A percentile compares a stretch with the other conserved stretches of the same genome.
Conservation (phyloP, 1,140 invertebrate species). For the Eupeodes corollae region DNA sequence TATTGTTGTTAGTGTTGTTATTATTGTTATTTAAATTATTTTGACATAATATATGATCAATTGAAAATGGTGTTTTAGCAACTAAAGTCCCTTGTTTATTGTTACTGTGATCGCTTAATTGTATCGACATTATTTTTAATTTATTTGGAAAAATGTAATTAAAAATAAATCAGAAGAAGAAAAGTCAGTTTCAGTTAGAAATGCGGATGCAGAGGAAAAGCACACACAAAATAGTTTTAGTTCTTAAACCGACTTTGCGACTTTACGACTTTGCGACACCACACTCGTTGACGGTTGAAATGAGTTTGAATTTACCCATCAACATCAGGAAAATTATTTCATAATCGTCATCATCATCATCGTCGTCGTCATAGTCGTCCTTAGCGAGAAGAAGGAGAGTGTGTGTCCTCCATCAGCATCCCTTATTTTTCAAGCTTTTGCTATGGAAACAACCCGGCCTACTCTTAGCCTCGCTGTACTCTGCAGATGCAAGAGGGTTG, state of each 20-base stretch:
- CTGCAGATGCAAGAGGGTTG: too few relatives aligned
- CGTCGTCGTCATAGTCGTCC: not conserved
- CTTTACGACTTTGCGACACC: too few relatives aligned
- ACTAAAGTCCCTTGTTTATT: slow-evolving; percentile 19
- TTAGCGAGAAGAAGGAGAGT: too few relatives aligned
- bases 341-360: slow-evolving; percentile 16
- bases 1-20: slow-evolving; percentile 17
- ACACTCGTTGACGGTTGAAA: slow-evolving; percentile 34
- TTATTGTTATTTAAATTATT: slow-evolving; percentile 27
- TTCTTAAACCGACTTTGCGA: too few relatives aligned
- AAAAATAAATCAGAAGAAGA: too few relatives aligned
- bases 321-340: slow-evolving; percentile 33
- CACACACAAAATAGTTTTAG: too few relatives aligned
- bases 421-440: too few relatives aligned
- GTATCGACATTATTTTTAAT: slow-evolving; percentile 8
- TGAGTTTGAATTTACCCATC: slow-evolving; percentile 36
- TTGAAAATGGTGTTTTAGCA: slow-evolving; percentile 36
- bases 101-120: slow-evolving; percentile 10
- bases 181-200: too few relatives aligned
- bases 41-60: slow-evolving; percentile 36
- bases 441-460: too few relatives aligned
- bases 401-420: too few relatives aligned
- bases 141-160: not conserved
- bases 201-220: too few relatives aligned
- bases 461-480: too few relatives aligned